Evolutionary conservation across 2,797 vertebrate species (phyloP).

Genomic region (Fratercula arctica): DNA sequence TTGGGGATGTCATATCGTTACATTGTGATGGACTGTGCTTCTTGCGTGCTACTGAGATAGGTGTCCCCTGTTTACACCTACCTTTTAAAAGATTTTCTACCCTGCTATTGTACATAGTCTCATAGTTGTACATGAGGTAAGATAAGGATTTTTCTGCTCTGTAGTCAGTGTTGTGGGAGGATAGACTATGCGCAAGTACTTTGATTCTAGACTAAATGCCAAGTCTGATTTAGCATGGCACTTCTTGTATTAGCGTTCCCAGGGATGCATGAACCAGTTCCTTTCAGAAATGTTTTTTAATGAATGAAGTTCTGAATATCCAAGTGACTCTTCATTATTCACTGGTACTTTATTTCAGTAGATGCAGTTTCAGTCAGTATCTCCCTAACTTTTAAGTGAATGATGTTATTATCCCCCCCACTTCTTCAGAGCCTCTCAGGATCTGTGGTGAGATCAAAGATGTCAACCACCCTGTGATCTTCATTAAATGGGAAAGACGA

Average conservation of each 20-base stretch:
- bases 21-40: neutral
- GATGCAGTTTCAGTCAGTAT: neutral
- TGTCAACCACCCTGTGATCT: neutral
- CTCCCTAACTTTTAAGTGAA: slow-evolving; percentile 3
- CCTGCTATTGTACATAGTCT: neutral
- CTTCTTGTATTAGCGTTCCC: neutral
- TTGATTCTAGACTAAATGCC: neutral
- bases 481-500: slow-evolving; percentile 11
- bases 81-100: neutral
- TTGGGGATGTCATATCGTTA: neutral
- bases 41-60: neutral
- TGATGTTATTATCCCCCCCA: neutral
- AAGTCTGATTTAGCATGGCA: neutral
- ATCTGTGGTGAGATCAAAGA: slow-evolving; percentile 34
- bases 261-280: neutral
- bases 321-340: slow-evolving; percentile 12
- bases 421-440: neutral
- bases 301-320: slow-evolving; percentile 41
- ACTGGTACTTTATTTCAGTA: slow-evolving; percentile 5
- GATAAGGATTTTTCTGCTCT: neutral
- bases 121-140: neutral
- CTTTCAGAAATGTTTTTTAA: slow-evolving; percentile 30
- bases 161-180: neutral
- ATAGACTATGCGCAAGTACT: neutral
- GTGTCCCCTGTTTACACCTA: neutral